Base-by-base conservation (phyloP, 1,140 invertebrate species). In the Holotrichia oblita region DNA sequence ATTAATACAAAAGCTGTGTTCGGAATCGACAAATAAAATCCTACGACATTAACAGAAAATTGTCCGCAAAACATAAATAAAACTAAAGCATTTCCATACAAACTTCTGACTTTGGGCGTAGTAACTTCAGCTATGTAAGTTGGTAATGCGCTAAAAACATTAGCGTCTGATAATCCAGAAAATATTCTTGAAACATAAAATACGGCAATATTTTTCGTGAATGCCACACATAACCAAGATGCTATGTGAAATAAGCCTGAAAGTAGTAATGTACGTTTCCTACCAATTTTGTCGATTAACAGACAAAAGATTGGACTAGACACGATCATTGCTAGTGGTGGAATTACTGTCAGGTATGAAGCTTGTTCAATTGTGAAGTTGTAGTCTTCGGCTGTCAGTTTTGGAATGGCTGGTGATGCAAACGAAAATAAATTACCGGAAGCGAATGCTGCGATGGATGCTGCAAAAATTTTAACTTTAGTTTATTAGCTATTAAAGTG, bases 181-280 rank as follows among this genome's bases (percentile, higher is more conserved):
- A 81, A 64, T 22, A 80, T 59, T 80, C 79, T 77, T 10, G 80
- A 77, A 4, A 80, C 69, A 73, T 88, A 89, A 0, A 92, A 80
- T 12, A 48, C 27, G 24, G 72, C 73, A 14, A 79, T 75, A 20
- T 69, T 73, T 64, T 64, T 77, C 20, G 81, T 64, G 17, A 77
- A 76, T 6, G 77, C 69, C 17, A 80, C 74, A 14, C 80, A 55
- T n/a, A 81, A 20, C 81, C 81, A 81, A 10, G 79, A 48, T 0
- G 75, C 7, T 9, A 81, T 34, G 7, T 79, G 73, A 10, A 78
- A 79, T 14, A 81, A 7, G 0, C 72, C 78, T 6, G 78, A 77
- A 2, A 73, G 44, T 22, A 80, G 73, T 10, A 82, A 20, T 12
- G 79, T 78, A 7, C 73, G n/a, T 76, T 81, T 81, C 6, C 81